phyloP scores from a whole-genome alignment of 2,888 invertebrate genomes.

The Meta bourneti region DNA sequence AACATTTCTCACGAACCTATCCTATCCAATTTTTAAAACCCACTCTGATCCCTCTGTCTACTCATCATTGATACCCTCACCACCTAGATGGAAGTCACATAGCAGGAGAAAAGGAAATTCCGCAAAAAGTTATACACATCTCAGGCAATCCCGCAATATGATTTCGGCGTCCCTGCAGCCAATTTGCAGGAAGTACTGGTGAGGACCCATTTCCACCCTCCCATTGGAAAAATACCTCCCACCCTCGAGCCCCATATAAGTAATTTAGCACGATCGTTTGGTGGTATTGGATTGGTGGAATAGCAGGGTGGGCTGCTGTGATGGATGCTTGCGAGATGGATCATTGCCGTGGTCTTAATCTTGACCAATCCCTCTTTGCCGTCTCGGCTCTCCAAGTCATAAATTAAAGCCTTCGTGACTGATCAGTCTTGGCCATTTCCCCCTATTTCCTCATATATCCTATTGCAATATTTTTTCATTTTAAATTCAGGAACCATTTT shows the following conservation, averaged over 20 bases:
- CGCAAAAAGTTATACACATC: constrained; percentile 37
- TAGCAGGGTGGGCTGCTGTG: constrained; percentile 38
- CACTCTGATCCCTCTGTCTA: background rate
- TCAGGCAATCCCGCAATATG: constrained; percentile 56
- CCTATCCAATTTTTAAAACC: constrained; percentile 47
- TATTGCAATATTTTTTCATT: background rate
- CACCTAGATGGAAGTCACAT: too few species aligned
- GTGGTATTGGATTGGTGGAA: constrained; percentile 58
- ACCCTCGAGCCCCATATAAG: constrained; percentile 65
- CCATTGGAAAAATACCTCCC: constrained; percentile 44
- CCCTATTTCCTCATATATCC: background rate
- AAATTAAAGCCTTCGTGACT: constrained; percentile 6
- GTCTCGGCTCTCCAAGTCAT: background rate
- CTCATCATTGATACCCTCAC: too few species aligned
- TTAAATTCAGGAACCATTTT: background rate
- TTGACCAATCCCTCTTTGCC: constrained; percentile 15
- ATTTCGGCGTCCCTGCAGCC: constrained; percentile 48
- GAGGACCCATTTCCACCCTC: background rate
- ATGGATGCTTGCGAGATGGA: constrained; percentile 60
- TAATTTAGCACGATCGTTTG: constrained; percentile 68
- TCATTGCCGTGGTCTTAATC: constrained; percentile 48
- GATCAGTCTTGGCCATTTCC: background rate
- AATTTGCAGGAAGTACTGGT: constrained; percentile 41
- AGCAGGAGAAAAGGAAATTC: background rate
- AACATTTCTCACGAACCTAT: constrained; percentile 10